Conservation (phyloP, 2,888 invertebrate species). For the Tineola bisselliella region DNA sequence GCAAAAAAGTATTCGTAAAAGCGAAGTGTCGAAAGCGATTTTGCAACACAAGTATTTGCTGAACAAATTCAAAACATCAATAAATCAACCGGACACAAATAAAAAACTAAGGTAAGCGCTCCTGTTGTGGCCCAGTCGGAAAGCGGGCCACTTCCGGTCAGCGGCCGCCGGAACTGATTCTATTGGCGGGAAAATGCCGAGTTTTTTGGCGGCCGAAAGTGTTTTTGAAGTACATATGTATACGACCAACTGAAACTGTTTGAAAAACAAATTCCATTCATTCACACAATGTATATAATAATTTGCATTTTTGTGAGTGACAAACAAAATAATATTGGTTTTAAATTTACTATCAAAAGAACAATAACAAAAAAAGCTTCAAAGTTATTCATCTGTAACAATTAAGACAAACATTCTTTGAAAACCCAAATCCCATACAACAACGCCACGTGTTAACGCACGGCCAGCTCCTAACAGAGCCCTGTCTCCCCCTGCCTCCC, state of each 20-base stretch:
- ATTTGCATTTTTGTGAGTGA: too few species aligned
- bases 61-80: conserved; percentile 61
- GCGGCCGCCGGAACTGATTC: conserved; percentile 47
- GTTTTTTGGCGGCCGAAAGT: not conserved
- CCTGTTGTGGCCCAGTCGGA: conserved; percentile 47
- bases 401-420: not conserved
- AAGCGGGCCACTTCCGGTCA: conserved; percentile 33
- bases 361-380: not conserved
- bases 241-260: not conserved
- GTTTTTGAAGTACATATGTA: not conserved
- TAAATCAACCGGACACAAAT: conserved; percentile 61
- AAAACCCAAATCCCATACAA: not conserved
- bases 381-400: not conserved
- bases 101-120: conserved; percentile 67
- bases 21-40: conserved; percentile 45
- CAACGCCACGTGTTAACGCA: not conserved
- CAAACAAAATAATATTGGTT: too few species aligned
- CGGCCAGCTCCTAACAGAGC: not conserved
- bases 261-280: not conserved
- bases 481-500: not conserved
- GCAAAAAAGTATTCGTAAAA: not conserved
- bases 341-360: not conserved
- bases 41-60: conserved; percentile 32
- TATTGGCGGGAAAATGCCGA: conserved; percentile 39
- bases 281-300: too few species aligned